Percentiles rank a stretch among this genome's conserved stretches.
phyloP scores from a whole-genome alignment of 2,797 vertebrate species.

The Hippocampus kuda region DNA sequence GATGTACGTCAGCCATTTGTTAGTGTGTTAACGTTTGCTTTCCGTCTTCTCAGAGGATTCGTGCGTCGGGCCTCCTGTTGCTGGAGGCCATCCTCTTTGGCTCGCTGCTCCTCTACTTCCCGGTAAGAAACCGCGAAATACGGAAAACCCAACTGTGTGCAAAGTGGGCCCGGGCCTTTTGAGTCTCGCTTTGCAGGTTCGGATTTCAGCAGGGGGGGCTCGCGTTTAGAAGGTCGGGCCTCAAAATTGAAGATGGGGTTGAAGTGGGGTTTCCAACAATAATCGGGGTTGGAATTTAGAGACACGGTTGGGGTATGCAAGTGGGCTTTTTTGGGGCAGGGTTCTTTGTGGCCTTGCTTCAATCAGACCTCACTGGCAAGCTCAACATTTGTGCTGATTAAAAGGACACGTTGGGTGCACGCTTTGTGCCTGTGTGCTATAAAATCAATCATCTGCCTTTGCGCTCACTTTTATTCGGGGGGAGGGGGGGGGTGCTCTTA shows the following conservation, averaged over 20 bases:
- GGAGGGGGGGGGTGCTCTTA: constrained; percentile 24
- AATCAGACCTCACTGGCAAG: constrained; percentile 10
- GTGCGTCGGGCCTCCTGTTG: constrained; percentile 80
- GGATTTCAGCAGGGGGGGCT: too few species aligned
- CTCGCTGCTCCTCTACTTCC: constrained; percentile 92
- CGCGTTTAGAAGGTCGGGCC: too few species aligned
- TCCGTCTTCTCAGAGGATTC: constrained; percentile 72
- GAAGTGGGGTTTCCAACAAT: neutral
- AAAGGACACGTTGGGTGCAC: constrained; percentile 8
- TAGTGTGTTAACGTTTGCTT: neutral
- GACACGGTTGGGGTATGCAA: neutral
- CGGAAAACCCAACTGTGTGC: too few species aligned
- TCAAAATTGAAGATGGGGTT: neutral
- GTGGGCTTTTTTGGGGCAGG: neutral
- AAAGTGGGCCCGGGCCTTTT: neutral
- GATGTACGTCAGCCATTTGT: too few species aligned
- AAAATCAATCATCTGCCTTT: constrained; percentile 24
- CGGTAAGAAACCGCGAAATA: constrained; percentile 69
- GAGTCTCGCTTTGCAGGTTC: too few species aligned
- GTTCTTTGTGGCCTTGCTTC: too few species aligned
- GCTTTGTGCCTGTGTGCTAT: constrained; percentile 4
- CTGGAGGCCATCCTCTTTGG: constrained; percentile 90
- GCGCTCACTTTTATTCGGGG: constrained; percentile 2
- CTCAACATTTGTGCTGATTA: constrained; percentile 19
- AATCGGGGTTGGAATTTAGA: neutral